Base-by-base conservation (phyloP, 2,888 invertebrate species). In the Drosophila neonasuta region DNA sequence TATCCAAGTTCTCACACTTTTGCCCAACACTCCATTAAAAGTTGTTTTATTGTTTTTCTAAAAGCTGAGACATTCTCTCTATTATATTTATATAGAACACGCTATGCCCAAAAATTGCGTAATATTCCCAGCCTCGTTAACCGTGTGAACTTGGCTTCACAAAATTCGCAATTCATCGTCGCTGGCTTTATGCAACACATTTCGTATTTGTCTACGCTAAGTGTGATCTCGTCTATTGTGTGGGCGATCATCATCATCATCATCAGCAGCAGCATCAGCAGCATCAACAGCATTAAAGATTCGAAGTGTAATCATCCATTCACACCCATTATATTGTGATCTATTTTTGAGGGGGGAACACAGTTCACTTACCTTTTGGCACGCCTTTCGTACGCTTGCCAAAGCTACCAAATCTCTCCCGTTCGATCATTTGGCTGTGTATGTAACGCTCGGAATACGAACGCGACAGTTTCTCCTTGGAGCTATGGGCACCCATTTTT, bases 401-500 rank as follows among this genome's bases (percentile, higher is more conserved):
- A 90, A 94, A 94, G 88, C 93, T 94, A 80, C 94, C 94, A 85
- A 94, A 94, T 87, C 94, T 92, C 90, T 95, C 94, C 70, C 94
- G 92, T 85, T 93, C 93, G 76, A 94, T 93, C 77, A 94, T 93
- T 80, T 91, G 91, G 29, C 87, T 89, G 75, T 91, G 91, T 44
- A 91, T 91, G 60, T 89, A 91, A 45, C 91, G 91, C 90, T 93
- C 94, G 44, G 95, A 94, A 83, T 92, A 92, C 77, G 93, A 93
- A 87, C 94, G 92, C 86, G 93, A 92, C 74, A 95, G 92, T 91
- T 95, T 94, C 91, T 95, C 95, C 92, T 95, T 95, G 67, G 95
- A 95, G 87, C 94, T 94, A 91, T 95, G 94, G 77, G 95, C 95
- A 84, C 95, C 95, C 95, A 95, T 95, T 80, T 73, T 24, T 24